Percentiles rank a stretch among this genome's conserved stretches.
phyloP scores from a whole-genome alignment of 2,797 vertebrate species.

The Pipistrellus pygmaeus region DNA sequence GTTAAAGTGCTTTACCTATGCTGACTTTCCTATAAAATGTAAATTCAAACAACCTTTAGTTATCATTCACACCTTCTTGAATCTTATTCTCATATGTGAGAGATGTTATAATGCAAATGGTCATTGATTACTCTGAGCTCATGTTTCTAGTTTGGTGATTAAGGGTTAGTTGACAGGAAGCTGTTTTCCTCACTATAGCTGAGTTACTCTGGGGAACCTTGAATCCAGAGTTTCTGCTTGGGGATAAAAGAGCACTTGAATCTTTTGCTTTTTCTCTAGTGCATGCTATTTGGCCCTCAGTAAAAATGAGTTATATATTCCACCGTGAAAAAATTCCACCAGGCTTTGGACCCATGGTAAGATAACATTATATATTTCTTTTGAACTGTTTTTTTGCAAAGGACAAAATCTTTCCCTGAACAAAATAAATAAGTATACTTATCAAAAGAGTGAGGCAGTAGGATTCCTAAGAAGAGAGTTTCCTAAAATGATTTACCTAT shows the following conservation, averaged over 20 bases:
- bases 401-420: not conserved
- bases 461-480: not conserved
- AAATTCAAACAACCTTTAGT: not conserved
- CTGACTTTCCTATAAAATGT: not conserved
- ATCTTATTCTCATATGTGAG: not conserved
- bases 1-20: not conserved
- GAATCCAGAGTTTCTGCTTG: not conserved
- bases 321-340: not conserved
- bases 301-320: not conserved
- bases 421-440: slow-evolving; percentile 5
- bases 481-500: not conserved
- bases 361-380: not conserved
- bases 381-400: slow-evolving; percentile 36
- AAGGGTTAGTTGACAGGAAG: not conserved
- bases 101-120: not conserved
- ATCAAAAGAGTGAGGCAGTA: not conserved
- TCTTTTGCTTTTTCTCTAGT: not conserved
- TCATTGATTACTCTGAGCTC: not conserved
- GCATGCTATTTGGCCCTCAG: not conserved
- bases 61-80: not conserved
- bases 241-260: not conserved
- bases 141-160: not conserved
- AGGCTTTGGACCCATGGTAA: not conserved
- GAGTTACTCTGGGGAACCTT: not conserved
- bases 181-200: not conserved